Conservation (phyloP, 2,888 invertebrate genomes). For the Dioctria linearis region DNA sequence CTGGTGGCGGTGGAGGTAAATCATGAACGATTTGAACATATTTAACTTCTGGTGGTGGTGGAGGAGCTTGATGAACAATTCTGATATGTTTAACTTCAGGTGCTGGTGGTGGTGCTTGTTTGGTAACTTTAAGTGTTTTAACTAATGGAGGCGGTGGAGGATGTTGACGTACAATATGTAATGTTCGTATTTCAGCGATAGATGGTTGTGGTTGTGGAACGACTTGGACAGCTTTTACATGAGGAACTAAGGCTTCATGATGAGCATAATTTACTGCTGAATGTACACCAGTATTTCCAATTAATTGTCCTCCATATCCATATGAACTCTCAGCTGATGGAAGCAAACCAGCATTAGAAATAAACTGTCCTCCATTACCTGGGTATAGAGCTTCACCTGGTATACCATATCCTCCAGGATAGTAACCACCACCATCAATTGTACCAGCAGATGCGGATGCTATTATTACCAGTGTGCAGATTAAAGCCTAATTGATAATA, state of each 20-base stretch:
- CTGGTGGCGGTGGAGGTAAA: conserved; percentile 39
- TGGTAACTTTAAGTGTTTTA: conserved; percentile 16
- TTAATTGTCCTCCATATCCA: neutral
- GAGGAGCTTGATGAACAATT: conserved; percentile 37
- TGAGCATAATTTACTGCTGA: neutral
- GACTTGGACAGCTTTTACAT: neutral
- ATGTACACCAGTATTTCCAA: neutral
- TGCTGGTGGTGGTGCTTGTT: conserved; percentile 44
- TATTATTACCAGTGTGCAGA: conserved; percentile 6
- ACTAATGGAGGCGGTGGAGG: conserved; percentile 34
- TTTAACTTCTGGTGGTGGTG: conserved; percentile 43
- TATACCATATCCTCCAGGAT: neutral
- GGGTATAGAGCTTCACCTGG: neutral
- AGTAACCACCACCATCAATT: conserved; percentile 23
- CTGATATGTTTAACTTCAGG: conserved; percentile 34
- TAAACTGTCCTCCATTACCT: conserved; percentile 1
- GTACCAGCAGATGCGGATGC: conserved; percentile 12
- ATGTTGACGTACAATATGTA: conserved; percentile 27
- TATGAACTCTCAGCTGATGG: no score
- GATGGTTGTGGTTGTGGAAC: neutral
- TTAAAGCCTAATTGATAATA: conserved; percentile 12
- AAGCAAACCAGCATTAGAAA: neutral
- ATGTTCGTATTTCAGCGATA: neutral
- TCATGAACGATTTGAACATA: conserved; percentile 20
- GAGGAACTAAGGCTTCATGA: neutral